Base-by-base conservation (phyloP, 2,888 invertebrate species). In the Parnassius glacialis region DNA sequence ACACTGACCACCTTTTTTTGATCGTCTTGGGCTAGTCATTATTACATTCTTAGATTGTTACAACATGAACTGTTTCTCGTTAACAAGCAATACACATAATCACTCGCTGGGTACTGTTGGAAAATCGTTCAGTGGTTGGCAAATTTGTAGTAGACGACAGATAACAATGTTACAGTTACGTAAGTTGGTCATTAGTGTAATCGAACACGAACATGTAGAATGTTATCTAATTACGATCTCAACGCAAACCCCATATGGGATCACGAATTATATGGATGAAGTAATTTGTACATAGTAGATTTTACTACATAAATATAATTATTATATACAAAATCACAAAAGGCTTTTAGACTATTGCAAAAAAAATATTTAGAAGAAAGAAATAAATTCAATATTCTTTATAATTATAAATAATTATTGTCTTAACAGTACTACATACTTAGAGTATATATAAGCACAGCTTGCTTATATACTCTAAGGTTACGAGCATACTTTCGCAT, bases 21-120 rank as follows among this genome's bases (percentile, higher is more conserved):
- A 81, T 74, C 87, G 89, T 84, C 90, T 90, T 73, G 89, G 92
- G 76, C 91, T 92, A 75, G 90, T 90, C 92, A 92, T 92, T 85
- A 89, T 90, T 79, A 64, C 64, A 61, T 74, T 70, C 74, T 84
- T 68, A 75, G 87, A 85, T 88, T 73, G 73, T 87, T 81, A 70
- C 68, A 73, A 68, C 71, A 74, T 65, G 74, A 65, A 63, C 64
- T 66, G 61, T 61, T 53, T 66, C 50, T 43, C 59, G 57, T 63
- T 67, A 61, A 64, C 20, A 20, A 47, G 51, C 45, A 45, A 11
- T 50, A 13, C 12, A 51, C 42, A 52, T 57, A 59, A 52, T 59
- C 44, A 34, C 52, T 43, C 63, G 50, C 59, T 61, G 53, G 54
- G 53, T 55, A 60, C 62, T 64, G 65, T 73, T 78, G 73, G 76